phyloP scores from a whole-genome alignment of 2,113 vertebrate species.

The Corythornis madagascariensis region DNA sequence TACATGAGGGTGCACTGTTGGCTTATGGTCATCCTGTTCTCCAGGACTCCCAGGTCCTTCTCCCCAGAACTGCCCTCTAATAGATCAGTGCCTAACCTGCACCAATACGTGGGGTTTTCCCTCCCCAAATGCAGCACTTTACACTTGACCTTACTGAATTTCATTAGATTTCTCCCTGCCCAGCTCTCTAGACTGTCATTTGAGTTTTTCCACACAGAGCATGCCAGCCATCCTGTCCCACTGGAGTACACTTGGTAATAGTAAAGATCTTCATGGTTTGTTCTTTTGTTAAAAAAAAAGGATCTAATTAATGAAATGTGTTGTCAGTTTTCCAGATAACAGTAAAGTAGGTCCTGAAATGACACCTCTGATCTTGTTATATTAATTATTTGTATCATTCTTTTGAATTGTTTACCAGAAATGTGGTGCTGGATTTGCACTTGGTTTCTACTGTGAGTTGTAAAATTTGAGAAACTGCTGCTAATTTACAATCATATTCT shows the following conservation, averaged over 20 bases:
- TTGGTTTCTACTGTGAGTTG: background rate
- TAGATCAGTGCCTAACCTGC: no score
- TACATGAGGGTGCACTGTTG: no score
- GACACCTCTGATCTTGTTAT: background rate
- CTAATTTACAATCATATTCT: background rate
- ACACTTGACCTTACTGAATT: no score
- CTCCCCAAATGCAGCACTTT: no score
- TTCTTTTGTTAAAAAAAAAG: background rate
- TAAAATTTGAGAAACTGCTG: background rate
- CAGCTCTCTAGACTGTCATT: background rate
- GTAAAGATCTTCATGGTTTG: background rate
- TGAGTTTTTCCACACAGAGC: background rate
- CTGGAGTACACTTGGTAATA: background rate
- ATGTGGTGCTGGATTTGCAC: background rate
- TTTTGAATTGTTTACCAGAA: background rate
- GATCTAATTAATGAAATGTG: background rate
- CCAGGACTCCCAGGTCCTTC: no score
- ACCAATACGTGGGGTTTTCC: no score
- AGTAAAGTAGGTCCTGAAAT: background rate
- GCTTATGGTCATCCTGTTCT: no score
- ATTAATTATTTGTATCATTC: background rate
- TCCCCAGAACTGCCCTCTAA: no score
- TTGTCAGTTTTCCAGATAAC: background rate
- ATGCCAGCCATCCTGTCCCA: accelerated
- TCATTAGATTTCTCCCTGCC: no score